A percentile compares a stretch with the other conserved stretches of the same genome.
These are phyloP conservation scores for Pycnomerus fuliginosus DNA, from an alignment of 2,888 invertebrate species.

Conservation along the genomic window DNA sequence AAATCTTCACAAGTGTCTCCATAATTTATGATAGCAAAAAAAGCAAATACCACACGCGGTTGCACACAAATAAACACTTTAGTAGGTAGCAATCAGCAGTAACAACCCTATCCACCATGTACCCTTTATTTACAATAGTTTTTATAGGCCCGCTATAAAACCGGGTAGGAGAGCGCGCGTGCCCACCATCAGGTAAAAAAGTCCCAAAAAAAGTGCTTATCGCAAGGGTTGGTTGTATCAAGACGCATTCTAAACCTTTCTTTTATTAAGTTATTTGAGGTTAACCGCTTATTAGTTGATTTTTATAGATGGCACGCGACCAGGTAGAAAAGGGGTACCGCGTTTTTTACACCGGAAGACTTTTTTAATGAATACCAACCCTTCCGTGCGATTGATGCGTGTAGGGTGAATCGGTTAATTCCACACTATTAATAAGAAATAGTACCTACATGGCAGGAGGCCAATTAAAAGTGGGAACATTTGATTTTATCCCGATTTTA, in stretches of 20 bases:
- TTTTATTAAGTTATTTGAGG: constrained; percentile 53
- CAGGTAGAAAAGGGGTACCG: constrained; percentile 48
- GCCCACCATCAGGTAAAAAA: constrained; percentile 22
- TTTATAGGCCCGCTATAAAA: constrained; percentile 40
- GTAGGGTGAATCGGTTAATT: too few species aligned
- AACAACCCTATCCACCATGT: constrained; percentile 26
- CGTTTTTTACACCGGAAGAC: constrained; percentile 20
- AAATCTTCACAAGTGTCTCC: too few species aligned
- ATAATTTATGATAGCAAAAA: constrained; percentile 12
- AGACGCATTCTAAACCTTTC: constrained; percentile 35
- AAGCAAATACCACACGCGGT: constrained; percentile 13
- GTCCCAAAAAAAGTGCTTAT: constrained; percentile 30
- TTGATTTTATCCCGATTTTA: too few species aligned
- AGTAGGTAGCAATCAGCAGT: constrained; percentile 19
- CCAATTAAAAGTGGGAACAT: too few species aligned
- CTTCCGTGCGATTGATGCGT: too few species aligned
- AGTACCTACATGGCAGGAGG: too few species aligned
- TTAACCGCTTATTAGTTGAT: constrained; percentile 49
- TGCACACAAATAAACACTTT: constrained; percentile 25
- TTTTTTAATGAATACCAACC: constrained; percentile 18
- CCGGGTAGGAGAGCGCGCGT: constrained; percentile 14
- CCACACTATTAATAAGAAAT: neutral
- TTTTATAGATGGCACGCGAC: constrained; percentile 52
- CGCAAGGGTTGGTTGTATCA: constrained; percentile 43
- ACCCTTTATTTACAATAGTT: constrained; percentile 46